Conservation (phyloP, 2,888 invertebrate species). For the Candidula unifasciata region DNA sequence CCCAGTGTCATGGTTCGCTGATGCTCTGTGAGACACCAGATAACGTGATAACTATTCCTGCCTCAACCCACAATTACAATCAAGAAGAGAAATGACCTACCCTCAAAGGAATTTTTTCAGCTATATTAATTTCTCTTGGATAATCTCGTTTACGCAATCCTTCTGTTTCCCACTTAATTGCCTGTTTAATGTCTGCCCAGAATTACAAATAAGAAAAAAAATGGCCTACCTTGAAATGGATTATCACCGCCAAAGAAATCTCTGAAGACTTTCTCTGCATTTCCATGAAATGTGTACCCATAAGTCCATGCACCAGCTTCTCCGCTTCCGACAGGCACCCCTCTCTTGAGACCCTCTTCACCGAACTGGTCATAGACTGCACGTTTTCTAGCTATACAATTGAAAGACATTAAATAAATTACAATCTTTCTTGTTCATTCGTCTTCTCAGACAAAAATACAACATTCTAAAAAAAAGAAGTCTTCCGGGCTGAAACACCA, state of each 20-base stretch:
- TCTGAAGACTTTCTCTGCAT: conserved; percentile 80
- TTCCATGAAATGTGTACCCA: conserved; percentile 86
- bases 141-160: background rate
- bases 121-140: conserved; percentile 86
- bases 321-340: conserved; percentile 83
- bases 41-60: too few species aligned
- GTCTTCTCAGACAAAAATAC: too few species aligned
- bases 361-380: conserved; percentile 93
- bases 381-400: conserved; percentile 73
- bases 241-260: conserved; percentile 90
- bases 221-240: conserved; percentile 82
- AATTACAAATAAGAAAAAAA: background rate
- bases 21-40: too few species aligned
- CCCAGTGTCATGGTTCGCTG: too few species aligned
- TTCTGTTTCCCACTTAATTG: too few species aligned
- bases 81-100: conserved; percentile 56
- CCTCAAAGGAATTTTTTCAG: conserved; percentile 86
- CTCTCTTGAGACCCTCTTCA: conserved; percentile 89
- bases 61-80: too few species aligned
- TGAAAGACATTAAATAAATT: background rate
- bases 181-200: too few species aligned
- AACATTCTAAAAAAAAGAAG: too few species aligned
- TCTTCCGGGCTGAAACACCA: too few species aligned
- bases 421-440: too few species aligned
- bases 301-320: conserved; percentile 77